Base-by-base conservation (phyloP, 2,888 invertebrate genomes). In the Vanessa cardui region DNA sequence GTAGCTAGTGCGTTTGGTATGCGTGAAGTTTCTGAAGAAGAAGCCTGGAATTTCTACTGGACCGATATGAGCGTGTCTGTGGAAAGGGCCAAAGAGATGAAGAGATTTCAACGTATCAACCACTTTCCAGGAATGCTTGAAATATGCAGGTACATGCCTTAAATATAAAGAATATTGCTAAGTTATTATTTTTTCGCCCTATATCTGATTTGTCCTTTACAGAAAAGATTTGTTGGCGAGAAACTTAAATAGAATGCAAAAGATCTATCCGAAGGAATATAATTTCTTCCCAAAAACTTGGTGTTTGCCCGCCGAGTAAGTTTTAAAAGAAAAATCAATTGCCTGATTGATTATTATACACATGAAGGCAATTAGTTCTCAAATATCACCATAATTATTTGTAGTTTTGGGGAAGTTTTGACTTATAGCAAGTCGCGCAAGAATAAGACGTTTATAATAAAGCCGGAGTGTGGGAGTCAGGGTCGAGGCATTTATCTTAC, bases 281-380 rank as follows among this genome's bases (percentile, higher is more conserved):
- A 96, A 96, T 81, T 97, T 98, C 83, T 98, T 97, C 84, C 98
- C 98, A 0, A 97, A 96, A 90, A 97, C 98, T 9, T 98, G 98
- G 98, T 97, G 97, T 85, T 94, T 98, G 74, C 98, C 98, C 33
- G 96, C 97, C 21, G 98, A 98, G 97, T 97, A 91, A 94, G 95
- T 67, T 56, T 31, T 20, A n/a, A 31, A 9, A 16, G 8, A 26
- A 26, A 26, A 26, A 26, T 3, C 26, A 26, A 26, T 21, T 46
- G 2, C 21, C 16, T 46, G 31, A 16, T 46, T 56, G 46, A 26
- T 6, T 8, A 26, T 1, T 33, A n/a, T 56, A 6, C 12, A 8
- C 31, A 26, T 56, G n/a, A 16, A 56, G 31, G 8, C 26, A 26
- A n/a, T 26, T 5, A 26, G 5, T 26, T n/a, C n/a, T 15, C 16